Percentiles rank a stretch among this genome's conserved stretches.
These are phyloP conservation scores for Siphlonurus alternatus DNA, from an alignment of 2,888 invertebrate genomes.

Conservation along the genomic window DNA sequence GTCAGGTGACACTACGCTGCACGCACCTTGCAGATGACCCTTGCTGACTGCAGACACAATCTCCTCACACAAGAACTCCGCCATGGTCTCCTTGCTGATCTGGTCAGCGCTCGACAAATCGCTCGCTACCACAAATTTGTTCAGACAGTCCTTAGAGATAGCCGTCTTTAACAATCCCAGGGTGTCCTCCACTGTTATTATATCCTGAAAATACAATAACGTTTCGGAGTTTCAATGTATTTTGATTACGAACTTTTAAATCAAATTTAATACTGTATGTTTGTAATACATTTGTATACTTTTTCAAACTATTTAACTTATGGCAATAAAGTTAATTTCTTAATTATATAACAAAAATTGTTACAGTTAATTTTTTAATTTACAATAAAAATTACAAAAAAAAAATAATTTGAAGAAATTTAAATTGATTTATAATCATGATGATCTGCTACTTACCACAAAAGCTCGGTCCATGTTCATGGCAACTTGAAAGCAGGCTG, in stretches of 20 bases:
- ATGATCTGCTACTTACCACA: slow-evolving; percentile 9
- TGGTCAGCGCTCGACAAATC: slow-evolving; percentile 39
- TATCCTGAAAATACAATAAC: slow-evolving; percentile 37
- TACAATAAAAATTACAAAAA: no score
- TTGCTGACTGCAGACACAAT: slow-evolving; percentile 29
- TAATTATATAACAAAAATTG: no score
- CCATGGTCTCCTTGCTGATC: slow-evolving; percentile 33
- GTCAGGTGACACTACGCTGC: no score
- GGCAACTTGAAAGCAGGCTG: slow-evolving; percentile 37
- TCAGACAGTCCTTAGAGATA: slow-evolving; percentile 32
- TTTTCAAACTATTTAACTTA: no score
- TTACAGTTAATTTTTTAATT: slow-evolving; percentile 22
- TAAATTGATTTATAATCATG: background rate
- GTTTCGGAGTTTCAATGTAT: no score
- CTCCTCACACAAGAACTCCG: slow-evolving; percentile 45
- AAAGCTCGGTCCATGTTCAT: slow-evolving; percentile 30
- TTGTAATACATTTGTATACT: no score
- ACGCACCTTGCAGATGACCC: slow-evolving; percentile 20
- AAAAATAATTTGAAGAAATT: background rate
- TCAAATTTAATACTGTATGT: no score
- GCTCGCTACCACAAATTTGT: slow-evolving; percentile 39
- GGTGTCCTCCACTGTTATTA: slow-evolving; percentile 33
- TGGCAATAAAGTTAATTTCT: no score
- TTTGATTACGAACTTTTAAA: no score
- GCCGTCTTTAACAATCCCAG: slow-evolving; percentile 34